Evolutionary conservation across 2,113 vertebrate genomes (phyloP).

Genomic region (Thymallus thymallus): DNA sequence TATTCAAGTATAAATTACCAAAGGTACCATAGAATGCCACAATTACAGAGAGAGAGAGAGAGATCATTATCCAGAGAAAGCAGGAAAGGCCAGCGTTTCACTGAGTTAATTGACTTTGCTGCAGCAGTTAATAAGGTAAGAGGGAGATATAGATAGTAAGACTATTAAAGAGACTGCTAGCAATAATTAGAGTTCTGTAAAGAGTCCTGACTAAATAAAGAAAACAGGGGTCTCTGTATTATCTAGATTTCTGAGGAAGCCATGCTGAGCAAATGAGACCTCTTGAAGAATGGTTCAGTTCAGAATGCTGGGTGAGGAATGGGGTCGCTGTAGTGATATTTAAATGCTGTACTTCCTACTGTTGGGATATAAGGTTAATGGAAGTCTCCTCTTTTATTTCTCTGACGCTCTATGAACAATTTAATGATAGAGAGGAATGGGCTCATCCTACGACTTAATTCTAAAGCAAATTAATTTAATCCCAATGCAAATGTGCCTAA

Average conservation of each 20-base stretch:
- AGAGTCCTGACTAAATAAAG: neutral
- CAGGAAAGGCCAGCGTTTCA: neutral
- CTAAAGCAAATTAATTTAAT: neutral
- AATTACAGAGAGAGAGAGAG: neutral
- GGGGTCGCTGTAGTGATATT: no score
- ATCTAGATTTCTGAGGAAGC: neutral
- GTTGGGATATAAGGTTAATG: neutral
- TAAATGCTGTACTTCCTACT: no score
- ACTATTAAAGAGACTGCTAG: conserved; percentile 3
- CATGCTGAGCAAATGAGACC: no score
- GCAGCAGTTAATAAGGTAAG: conserved; percentile 1
- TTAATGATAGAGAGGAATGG: neutral
- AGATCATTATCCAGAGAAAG: conserved; percentile 10
- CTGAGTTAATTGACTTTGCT: conserved; percentile 14
- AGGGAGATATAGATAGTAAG: neutral
- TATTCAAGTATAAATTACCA: no score
- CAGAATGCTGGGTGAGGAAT: no score
- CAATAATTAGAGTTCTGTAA: conserved; percentile 8
- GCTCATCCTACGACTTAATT: neutral
- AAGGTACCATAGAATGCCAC: no score
- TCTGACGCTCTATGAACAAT: neutral
- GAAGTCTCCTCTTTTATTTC: neutral
- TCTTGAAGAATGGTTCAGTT: no score
- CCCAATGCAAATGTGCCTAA: neutral
- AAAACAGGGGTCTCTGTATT: neutral